A percentile compares a stretch with the other conserved stretches of the same genome.
phyloP scores from a whole-genome alignment of 2,113 vertebrate species.

The Larimichthys polyactis region DNA sequence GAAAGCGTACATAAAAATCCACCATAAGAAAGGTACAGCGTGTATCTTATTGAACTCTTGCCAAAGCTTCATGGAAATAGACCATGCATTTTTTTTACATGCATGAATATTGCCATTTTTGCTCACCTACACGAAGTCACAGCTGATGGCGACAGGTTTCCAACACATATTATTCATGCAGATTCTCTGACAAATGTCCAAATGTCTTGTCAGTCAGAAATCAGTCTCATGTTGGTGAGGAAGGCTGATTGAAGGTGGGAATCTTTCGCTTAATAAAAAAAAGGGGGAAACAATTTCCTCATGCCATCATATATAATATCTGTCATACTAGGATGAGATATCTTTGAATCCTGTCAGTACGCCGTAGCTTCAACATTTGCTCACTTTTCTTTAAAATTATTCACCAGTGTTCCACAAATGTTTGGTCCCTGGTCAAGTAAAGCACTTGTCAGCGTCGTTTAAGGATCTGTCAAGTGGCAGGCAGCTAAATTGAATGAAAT shows the following conservation, averaged over 20 bases:
- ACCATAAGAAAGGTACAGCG: not conserved
- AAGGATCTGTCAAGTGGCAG: not conserved
- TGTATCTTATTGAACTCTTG: not conserved
- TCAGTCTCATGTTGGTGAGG: not conserved
- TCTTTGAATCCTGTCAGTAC: too few species aligned
- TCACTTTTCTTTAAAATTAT: not conserved
- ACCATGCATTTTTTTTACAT: not conserved
- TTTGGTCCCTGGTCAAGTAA: not conserved
- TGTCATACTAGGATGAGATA: not conserved
- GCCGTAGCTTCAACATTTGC: not conserved
- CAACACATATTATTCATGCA: not conserved
- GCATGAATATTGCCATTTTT: not conserved
- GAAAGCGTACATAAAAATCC: not conserved
- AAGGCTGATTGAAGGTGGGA: not conserved
- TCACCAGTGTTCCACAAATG: not conserved
- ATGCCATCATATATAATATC: not conserved
- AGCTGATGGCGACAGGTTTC: not conserved
- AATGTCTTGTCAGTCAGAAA: not conserved
- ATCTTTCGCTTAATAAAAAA: not conserved
- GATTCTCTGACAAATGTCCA: not conserved
- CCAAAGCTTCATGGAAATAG: not conserved
- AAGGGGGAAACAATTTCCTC: not conserved
- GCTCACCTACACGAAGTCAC: not conserved
- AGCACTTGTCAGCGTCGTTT: not conserved
- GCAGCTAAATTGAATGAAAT: not conserved